Conservation (phyloP, 2,888 invertebrate genomes). For the Dioctria linearis region DNA sequence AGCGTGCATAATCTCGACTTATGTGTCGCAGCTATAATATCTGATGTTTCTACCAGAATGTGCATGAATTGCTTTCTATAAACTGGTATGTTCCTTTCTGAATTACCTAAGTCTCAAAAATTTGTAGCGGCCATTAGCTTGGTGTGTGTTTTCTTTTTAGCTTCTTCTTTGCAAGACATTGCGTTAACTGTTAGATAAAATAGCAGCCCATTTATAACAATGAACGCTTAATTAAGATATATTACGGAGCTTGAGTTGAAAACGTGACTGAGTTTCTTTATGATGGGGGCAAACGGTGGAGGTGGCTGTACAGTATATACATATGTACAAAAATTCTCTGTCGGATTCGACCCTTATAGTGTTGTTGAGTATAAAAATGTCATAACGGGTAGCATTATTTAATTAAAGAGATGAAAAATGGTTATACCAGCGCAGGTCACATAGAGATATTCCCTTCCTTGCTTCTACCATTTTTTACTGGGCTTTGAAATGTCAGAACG, state of each 20-base stretch:
- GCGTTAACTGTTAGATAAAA: constrained; percentile 48
- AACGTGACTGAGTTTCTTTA: constrained; percentile 54
- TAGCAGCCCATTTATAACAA: constrained; percentile 54
- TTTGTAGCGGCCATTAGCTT: constrained; percentile 37
- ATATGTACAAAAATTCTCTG: constrained; percentile 29
- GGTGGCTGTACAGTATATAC: not conserved
- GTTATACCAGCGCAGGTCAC: constrained; percentile 13
- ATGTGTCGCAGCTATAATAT: no score
- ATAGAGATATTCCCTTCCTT: not conserved
- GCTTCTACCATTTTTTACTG: not conserved
- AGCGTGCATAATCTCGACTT: no score
- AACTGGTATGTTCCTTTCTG: constrained; percentile 7
- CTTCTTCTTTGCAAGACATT: constrained; percentile 35
- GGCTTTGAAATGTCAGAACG: not conserved
- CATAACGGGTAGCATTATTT: constrained; percentile 51
- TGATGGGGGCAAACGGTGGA: constrained; percentile 6
- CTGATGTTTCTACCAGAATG: not conserved
- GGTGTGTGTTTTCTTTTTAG: constrained; percentile 38
- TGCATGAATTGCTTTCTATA: constrained; percentile 29
- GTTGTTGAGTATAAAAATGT: constrained; percentile 50
- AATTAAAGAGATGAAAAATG: constrained; percentile 52
- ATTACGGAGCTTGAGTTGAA: constrained; percentile 49
- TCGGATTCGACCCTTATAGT: constrained; percentile 28
- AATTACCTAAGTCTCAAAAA: constrained; percentile 35
- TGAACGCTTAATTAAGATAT: constrained; percentile 54